Percentiles rank a stretch among this genome's conserved stretches.
phyloP scores from a whole-genome alignment of 2,888 invertebrate genomes.

The Meteorus cinctellus region DNA sequence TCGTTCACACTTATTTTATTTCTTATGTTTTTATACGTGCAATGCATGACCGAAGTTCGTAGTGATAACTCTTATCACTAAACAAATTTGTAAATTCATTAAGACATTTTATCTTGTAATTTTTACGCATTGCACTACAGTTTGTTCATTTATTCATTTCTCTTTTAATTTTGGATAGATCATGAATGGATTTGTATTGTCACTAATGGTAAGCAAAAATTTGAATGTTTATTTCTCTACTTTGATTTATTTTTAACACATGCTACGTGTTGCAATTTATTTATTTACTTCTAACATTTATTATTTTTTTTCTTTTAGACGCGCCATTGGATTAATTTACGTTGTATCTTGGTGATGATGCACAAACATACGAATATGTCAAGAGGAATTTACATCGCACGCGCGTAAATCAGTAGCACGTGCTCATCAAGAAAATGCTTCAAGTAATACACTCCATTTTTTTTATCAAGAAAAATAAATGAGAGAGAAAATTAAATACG shows the following conservation, averaged over 20 bases:
- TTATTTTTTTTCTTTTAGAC: background rate
- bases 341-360: slow-evolving; percentile 28
- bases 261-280: background rate
- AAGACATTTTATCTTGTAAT: slow-evolving; percentile 4
- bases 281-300: background rate
- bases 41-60: background rate
- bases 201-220: too few relatives aligned
- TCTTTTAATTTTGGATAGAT: background rate
- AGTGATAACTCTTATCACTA: slow-evolving; percentile 18
- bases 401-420: slow-evolving; percentile 57
- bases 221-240: too few relatives aligned
- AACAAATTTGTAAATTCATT: slow-evolving; percentile 21
- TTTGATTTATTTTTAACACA: too few relatives aligned
- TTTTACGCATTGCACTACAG: background rate
- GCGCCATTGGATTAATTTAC: background rate
- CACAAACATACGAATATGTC: slow-evolving; percentile 44
- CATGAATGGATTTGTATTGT: too few relatives aligned
- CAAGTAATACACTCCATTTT: background rate
- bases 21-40: background rate
- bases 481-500: background rate
- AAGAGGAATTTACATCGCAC: slow-evolving; percentile 45
- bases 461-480: background rate
- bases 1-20: background rate
- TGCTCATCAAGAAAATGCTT: slow-evolving; percentile 7
- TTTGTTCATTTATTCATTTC: background rate